These are phyloP conservation scores for Carollia perspicillata DNA, from an alignment of 2,113 vertebrate genomes.

Conservation along the genomic window DNA sequence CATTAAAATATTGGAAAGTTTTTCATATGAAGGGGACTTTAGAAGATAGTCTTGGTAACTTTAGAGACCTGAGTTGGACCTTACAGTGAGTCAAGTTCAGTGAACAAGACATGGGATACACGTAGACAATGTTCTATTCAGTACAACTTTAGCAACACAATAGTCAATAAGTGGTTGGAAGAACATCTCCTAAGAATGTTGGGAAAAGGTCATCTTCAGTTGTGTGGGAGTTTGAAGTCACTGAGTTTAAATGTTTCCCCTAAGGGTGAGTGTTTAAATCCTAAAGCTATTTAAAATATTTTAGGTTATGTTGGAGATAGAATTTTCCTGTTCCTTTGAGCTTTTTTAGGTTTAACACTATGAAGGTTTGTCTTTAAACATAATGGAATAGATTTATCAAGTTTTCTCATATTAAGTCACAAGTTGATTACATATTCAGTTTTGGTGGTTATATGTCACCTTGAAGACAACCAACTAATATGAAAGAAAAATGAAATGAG, in stretches of 20 bases:
- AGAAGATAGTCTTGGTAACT: background rate
- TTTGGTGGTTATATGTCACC: slow-evolving; percentile 36
- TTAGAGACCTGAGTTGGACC: background rate
- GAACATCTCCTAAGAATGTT: accelerated
- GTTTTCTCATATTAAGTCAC: slow-evolving; percentile 11
- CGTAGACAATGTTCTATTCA: accelerated
- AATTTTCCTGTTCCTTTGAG: background rate
- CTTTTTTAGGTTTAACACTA: background rate
- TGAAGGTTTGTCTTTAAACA: background rate
- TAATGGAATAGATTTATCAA: slow-evolving; percentile 49
- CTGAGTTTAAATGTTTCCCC: background rate
- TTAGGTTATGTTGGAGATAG: background rate
- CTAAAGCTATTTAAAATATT: background rate
- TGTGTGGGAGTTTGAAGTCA: background rate
- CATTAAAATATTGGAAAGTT: background rate
- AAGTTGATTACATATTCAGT: slow-evolving; percentile 56
- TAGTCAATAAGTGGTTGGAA: accelerated
- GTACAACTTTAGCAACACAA: accelerated
- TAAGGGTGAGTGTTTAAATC: background rate
- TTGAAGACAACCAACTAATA: slow-evolving; percentile 47
- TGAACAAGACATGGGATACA: accelerated
- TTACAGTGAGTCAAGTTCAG: accelerated
- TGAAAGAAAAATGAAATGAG: slow-evolving; percentile 65
- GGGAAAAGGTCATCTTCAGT: background rate
- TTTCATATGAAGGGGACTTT: background rate